phyloP scores from a whole-genome alignment of 2,113 vertebrate species.

The Pogonocichla stellata region DNA sequence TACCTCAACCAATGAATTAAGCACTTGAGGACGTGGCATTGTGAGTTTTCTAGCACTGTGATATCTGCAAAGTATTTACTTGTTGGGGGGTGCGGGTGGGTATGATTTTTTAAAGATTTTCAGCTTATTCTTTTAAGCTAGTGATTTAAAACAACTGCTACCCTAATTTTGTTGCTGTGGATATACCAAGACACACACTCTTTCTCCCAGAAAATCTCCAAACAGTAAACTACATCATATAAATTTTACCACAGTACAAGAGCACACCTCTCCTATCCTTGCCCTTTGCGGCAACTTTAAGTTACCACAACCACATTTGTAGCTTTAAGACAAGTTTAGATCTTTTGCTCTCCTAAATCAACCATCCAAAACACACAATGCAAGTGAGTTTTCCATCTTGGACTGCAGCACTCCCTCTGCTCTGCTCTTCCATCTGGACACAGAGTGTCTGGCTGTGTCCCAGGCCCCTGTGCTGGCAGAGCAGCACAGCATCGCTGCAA shows the following conservation, averaged over 20 bases:
- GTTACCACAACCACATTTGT: neutral
- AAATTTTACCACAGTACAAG: neutral
- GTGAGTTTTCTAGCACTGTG: neutral
- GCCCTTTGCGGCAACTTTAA: neutral
- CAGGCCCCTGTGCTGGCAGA: neutral
- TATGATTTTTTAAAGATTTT: neutral
- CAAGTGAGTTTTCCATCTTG: neutral
- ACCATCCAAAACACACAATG: neutral
- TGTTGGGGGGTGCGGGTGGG: rapidly evolving
- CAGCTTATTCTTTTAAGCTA: neutral
- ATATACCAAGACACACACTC: neutral
- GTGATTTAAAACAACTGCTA: neutral
- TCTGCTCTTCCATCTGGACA: neutral
- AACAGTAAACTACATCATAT: neutral
- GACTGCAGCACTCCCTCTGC: neutral
- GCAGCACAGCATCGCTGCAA: rapidly evolving
- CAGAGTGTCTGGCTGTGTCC: neutral
- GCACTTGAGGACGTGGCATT: neutral
- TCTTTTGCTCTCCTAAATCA: neutral
- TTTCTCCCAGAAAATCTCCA: neutral
- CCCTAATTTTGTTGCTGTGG: neutral
- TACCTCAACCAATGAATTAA: neutral
- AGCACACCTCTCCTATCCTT: neutral
- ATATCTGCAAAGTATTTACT: neutral
- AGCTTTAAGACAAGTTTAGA: neutral